Base-by-base conservation (phyloP, 2,113 vertebrate genomes). In the Piaya cayana region DNA sequence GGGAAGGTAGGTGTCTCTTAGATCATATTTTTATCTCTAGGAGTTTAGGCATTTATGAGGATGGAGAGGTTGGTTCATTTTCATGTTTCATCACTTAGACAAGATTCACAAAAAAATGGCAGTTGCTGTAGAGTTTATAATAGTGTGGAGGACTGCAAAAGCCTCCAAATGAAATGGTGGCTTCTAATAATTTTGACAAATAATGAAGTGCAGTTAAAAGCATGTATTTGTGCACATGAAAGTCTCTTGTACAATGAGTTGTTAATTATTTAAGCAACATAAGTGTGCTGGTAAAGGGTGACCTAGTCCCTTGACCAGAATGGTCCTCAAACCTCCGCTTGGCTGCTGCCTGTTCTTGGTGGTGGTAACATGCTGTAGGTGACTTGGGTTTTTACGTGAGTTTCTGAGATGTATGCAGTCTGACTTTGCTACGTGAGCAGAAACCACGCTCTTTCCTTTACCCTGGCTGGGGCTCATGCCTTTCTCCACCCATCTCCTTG, bases 321-420 rank as follows among this genome's bases (percentile, higher is more conserved):
- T 42, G 32, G 10, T 50, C 27, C 62, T 85, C 47, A 75, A 59
- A 67, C 9, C 8, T 87, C 11, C 62, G 50, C 30, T 55, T 25
- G 13, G 4, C 45, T 89, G 39, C 45, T 89, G 53, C 53, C 20
- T 34, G 9, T 21, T 52, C 11, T 36, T 39, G 36, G 36, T 36
- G 43, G 68, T n/a, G 69, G 52, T 43, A 21, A 15, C 0, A 0
- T 36, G 39, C 56, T 72, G 50, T 22, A 45, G 60, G 60, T 78
- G 60, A 36, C 42, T 6, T 49, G 49, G 36, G 50, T 58, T 84
- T 53, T 79, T 62, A 27, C 22, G 5, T 1, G 2, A 45, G 22
- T 50, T 52, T 43, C 34, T 45, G 78, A 59, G 43, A 47, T 0
- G 0, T 27, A 5, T 4, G 2, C 5, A 9, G 15, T 27, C 42